phyloP scores from a whole-genome alignment of 2,888 invertebrate species.

The Limnephilus lunatus region DNA sequence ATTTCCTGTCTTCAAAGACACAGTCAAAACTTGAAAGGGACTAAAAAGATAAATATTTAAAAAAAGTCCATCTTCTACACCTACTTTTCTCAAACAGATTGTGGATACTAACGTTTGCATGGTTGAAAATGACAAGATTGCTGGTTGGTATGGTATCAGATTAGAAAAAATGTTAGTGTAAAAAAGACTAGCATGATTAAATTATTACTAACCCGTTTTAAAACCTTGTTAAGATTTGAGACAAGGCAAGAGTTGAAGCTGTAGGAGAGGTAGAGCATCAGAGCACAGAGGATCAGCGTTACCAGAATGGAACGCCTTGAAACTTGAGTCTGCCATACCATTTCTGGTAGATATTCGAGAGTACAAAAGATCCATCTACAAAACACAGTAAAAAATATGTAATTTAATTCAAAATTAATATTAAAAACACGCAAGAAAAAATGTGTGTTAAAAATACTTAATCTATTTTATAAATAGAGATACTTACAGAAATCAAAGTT shows the following conservation, averaged over 20 bases:
- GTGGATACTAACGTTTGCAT: neutral
- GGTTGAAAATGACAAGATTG: neutral
- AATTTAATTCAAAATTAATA: neutral
- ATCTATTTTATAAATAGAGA: constrained; percentile 10
- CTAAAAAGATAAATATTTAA: no score
- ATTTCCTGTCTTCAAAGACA: no score
- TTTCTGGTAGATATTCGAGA: constrained; percentile 56
- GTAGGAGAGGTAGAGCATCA: constrained; percentile 79
- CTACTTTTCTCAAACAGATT: neutral
- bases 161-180: no score
- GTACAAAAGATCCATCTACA: constrained; percentile 57
- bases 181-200: no score
- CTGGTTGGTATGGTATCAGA: neutral
- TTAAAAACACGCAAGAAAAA: constrained; percentile 18
- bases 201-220: constrained; percentile 74
- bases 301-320: constrained; percentile 69
- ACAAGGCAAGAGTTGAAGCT: constrained; percentile 79
- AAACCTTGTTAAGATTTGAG: constrained; percentile 75
- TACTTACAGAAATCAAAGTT: constrained; percentile 46
- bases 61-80: no score
- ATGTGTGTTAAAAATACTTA: neutral
- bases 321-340: constrained; percentile 65
- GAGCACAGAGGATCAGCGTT: constrained; percentile 73
- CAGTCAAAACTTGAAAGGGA: no score
- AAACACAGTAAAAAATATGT: constrained; percentile 6